Evolutionary conservation across 2,113 vertebrate genomes (phyloP), one percentile per base, ranked within the genome.

Genomic region (Daphoenositta chrysoptera): DNA sequence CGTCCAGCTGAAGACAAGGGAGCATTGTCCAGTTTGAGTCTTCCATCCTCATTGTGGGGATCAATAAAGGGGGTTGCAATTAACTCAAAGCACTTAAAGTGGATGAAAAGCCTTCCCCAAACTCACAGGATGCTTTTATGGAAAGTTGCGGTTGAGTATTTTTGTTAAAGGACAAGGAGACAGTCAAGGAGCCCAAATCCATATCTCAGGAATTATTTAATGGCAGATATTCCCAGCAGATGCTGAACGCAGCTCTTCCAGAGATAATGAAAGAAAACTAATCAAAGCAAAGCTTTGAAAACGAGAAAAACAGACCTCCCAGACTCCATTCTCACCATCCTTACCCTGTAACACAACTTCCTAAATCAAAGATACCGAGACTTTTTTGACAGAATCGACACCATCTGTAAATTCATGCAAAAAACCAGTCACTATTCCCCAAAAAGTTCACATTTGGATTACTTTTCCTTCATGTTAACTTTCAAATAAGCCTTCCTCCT

Each of bases 381-480:
- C 44, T 56, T 60, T 66, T 82, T 45, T 48, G 70, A 47, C 65
- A 60, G 61, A 88, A 69, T 51, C 47, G 45, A 70, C 68, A 48
- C 26, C 63, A 85, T 63, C 60, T 13, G 3, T 89, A 94, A 86
- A 83, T n/a, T 73, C 61, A 58, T n/a, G 16, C 0, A 15, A 37
- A 70, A 87, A 65, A 28, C 1, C 50, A 73, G 37, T 27, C 50
- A 37, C 68, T 92, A 95, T 78, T 23, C 10, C 11, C 22, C 23
- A 72, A 69, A 77, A 92, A 89, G 57, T 83, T 93, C 85, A 90
- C 64, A 80, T 90, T 69, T 61, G 51, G 73, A 39, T 96, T 85
- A 30, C 13, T 86, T 94, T 92, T 53, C 33, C 77, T 90, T 93
- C 63, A 37, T 45, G 68, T 57, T 94, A 78, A 84, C 66, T 94